Base-by-base conservation (phyloP, 1,140 invertebrate species). In the Nasonia vitripennis region DNA sequence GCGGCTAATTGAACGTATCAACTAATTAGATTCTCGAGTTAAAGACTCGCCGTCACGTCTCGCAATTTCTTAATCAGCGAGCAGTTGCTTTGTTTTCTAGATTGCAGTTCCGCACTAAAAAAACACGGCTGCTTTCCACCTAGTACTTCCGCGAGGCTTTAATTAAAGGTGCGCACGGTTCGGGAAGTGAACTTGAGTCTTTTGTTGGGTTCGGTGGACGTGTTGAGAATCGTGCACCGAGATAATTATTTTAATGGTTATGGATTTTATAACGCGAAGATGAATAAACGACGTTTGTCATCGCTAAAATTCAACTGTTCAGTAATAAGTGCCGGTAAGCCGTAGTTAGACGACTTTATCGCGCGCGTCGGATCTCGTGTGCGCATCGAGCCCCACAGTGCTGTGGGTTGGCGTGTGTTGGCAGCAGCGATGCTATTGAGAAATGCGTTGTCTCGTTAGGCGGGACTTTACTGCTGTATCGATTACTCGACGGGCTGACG, bases 381-480 rank as follows among this genome's bases (percentile, higher is more conserved):
- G 4, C 51, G 48, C 48, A 34, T 74, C 48, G 20, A 51, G 73
- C 11, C 41, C 41, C 14, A 75, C 48, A 62, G 2, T 74, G 74
- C 31, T n/a, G 3, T 74, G 74, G 6, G 48, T 82, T 31, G 27
- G 11, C 34, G 14, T 20, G 55, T 62, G 55, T 62, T 62, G 55
- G 17, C 20, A n/a, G 55, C 55, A 7, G 17, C 55, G 20, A 62
- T 62, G 41, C 14, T 31, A 74, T 74, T 82, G 45, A 74, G 71
- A 82, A 14, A 83, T 77, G 73, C 34, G 20, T 75, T 77, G 74
- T 77, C 73, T 83, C 67, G 81, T 83, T 83, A 77, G 48, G 81
- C 81, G n/a, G 23, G 48, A 83, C 73, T 77, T 37, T 83, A 83
- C 73, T 77, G 74, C n/a, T 75, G 23, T 83, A 83, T 83, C 73